Conservation (phyloP, 2,888 invertebrate species). For the Panopea generosa region DNA sequence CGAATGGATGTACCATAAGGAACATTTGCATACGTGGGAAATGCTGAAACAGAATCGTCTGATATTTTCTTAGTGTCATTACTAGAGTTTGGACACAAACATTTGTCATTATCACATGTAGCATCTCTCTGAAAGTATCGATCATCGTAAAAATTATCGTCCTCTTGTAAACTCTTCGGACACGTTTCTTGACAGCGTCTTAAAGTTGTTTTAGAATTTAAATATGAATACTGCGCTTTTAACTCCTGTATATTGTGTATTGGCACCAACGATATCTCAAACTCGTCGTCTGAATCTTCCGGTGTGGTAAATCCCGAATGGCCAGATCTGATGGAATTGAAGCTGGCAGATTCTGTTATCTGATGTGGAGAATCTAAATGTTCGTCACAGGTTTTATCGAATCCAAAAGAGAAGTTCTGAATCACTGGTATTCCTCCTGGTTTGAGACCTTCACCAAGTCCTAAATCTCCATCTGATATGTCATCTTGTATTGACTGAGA, state of each 20-base stretch:
- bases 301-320: constrained; percentile 32
- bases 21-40: constrained; percentile 75
- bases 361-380: no score
- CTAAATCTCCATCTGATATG: constrained; percentile 70
- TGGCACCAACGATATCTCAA: constrained; percentile 49
- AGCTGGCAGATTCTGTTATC: no score
- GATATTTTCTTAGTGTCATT: not conserved
- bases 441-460: constrained; percentile 72
- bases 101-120: not conserved
- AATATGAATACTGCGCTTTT: constrained; percentile 42
- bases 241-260: constrained; percentile 40
- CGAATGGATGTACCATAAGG: constrained; percentile 76
- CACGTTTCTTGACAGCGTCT: constrained; percentile 31
- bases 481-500: constrained; percentile 31
- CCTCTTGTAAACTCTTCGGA: constrained; percentile 22
- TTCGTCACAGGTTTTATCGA: not conserved
- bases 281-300: constrained; percentile 42
- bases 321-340: not conserved
- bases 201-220: constrained; percentile 14
- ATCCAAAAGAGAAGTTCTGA: not conserved
- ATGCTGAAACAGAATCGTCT: constrained; percentile 40
- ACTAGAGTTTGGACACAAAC: not conserved
- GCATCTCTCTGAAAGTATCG: constrained; percentile 34
- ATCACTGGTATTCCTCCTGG: constrained; percentile 62
- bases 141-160: constrained; percentile 46